These are phyloP conservation scores for Amyelois transitella DNA, from an alignment of 1,140 invertebrate genomes.

Conservation along the genomic window DNA sequence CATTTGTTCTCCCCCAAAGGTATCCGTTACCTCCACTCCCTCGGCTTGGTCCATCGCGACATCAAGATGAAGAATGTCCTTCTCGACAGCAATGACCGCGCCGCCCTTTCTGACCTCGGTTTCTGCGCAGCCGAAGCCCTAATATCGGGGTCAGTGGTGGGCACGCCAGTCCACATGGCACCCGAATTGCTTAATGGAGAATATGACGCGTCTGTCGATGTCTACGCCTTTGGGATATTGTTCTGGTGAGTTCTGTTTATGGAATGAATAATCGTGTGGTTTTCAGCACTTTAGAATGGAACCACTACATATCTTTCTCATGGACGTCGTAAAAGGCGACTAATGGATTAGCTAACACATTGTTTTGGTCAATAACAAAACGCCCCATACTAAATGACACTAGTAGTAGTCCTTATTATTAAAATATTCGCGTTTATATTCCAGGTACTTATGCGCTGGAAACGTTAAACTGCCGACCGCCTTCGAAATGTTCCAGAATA, in stretches of 20 bases:
- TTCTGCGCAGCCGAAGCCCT: conserved; percentile 95
- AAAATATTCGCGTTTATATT: no score
- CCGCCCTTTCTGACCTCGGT: conserved; percentile 91
- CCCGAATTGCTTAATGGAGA: conserved; percentile 88
- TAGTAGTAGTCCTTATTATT: no score
- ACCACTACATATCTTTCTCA: no score
- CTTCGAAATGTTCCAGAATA: conserved; percentile 91
- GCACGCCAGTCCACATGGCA: conserved; percentile 95
- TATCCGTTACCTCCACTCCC: conserved; percentile 91
- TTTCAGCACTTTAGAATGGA: no score
- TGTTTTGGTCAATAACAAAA: no score
- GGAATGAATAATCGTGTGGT: no score
- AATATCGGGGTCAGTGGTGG: conserved; percentile 90
- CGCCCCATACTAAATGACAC: no score
- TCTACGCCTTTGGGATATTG: conserved; percentile 93
- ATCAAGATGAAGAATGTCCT: conserved; percentile 94
- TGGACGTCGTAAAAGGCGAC: no score
- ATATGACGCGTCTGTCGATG: conserved; percentile 91
- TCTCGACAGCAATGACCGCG: conserved; percentile 83
- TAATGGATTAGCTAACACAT: no score
- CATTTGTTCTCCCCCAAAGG: no score
- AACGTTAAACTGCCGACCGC: conserved; percentile 85
- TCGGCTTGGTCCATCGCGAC: conserved; percentile 91
- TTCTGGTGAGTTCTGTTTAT: conserved; percentile 85
- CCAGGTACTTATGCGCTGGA: conserved; percentile 87